Percentiles rank a stretch among this genome's conserved stretches.
Evolutionary conservation across 2,797 vertebrate genomes (phyloP).

Genomic region (Clarias pachynema): DNA sequence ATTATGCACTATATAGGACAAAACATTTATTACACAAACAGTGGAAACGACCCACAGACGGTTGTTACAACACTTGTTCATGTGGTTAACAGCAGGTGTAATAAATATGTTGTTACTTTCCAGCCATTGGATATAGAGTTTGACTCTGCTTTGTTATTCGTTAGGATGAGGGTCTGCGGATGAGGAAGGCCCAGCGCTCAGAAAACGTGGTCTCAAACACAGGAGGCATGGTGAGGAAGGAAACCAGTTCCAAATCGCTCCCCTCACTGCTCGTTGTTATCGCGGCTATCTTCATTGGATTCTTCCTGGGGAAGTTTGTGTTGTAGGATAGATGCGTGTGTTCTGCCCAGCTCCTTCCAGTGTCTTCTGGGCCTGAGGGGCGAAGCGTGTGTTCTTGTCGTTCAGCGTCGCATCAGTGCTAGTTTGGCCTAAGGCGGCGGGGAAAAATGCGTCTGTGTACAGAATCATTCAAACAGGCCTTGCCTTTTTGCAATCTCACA

Average conservation of each 20-base stretch:
- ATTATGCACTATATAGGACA: background rate
- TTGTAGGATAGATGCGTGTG: constrained; percentile 83
- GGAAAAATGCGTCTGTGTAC: constrained; percentile 79
- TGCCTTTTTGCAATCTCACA: constrained; percentile 55
- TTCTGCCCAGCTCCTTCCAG: constrained; percentile 64
- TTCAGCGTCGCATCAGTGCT: constrained; percentile 82
- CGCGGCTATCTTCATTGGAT: constrained; percentile 91
- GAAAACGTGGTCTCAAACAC: constrained; percentile 78
- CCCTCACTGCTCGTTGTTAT: constrained; percentile 89
- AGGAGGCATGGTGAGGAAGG: constrained; percentile 76
- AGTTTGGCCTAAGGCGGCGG: constrained; percentile 67
- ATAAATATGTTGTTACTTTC: background rate
- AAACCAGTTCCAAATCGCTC: constrained; percentile 81
- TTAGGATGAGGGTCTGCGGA: constrained; percentile 85
- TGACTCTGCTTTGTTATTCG: constrained; percentile 1
- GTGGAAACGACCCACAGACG: background rate
- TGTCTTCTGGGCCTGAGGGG: constrained; percentile 52
- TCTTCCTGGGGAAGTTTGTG: constrained; percentile 92
- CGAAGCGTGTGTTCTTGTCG: constrained; percentile 68
- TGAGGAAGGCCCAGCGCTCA: constrained; percentile 81
- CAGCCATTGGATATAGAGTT: constrained; percentile 59
- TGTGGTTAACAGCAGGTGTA: constrained; percentile 7
- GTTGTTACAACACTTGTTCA: background rate
- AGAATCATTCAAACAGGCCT: constrained; percentile 74
- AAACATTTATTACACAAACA: constrained; percentile 41